Evolutionary conservation across 2,888 invertebrate species (phyloP), one percentile per base, ranked within the genome.

Genomic region (Anthrax anthrax): DNA sequence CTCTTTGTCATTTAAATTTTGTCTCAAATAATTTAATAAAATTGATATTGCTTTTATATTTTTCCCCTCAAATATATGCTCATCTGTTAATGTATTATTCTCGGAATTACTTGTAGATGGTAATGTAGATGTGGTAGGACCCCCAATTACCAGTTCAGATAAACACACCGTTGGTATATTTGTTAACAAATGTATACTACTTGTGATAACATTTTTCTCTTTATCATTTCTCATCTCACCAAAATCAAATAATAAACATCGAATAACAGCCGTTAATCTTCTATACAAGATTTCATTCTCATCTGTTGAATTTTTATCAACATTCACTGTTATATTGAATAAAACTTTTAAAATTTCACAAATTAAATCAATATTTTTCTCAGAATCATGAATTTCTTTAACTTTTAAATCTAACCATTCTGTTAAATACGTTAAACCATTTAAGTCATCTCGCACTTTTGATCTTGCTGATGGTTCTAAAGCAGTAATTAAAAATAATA

Each of bases 401-500:
- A 78, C 61, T 51, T 81, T 73, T 47, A 77, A 72, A 58, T 81
- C 78, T 44, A 88, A 67, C 56, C 78, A 75, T 59, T 80, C 76
- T 32, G 76, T 78, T 50, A 88, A 70, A 59, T 78, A 76, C 42
- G 74, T 73, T 57, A 84, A 72, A 2, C 84, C 84, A 60, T 81
- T 77, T 19, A 83, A 67, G 54, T 84, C 77, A 57, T 76, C 72
- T 53, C 76, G 78, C 1, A 87, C 73, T 58, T 75, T 75, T 17
- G 68, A 64, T 53, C 82, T 76, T 23, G 82, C 77, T 44, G 81
- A 76, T 42, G 77, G 72, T 63, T 84, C 81, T 37, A 92, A 65
- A 4, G 91, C 92, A 18, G 94, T 91, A 45, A 92, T 72, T 44
- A 96, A 74, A 66, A 95, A 95, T 45, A 95, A 65, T 46, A 94